Evolutionary conservation across 2,113 vertebrate species (phyloP).

Genomic region (Eptatretus burgeri): DNA sequence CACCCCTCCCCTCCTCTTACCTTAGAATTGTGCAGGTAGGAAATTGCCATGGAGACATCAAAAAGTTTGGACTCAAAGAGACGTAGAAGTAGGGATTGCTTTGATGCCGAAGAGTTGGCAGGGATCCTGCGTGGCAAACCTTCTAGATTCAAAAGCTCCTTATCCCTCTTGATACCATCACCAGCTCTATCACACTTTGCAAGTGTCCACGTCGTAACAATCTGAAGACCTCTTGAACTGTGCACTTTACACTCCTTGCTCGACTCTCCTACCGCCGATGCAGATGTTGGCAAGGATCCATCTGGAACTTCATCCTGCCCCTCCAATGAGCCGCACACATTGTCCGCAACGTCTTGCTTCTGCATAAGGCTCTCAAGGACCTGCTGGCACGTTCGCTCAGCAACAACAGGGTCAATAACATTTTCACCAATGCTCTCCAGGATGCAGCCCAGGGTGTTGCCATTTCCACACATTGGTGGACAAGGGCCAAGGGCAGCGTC

Average conservation of each 20-base stretch:
- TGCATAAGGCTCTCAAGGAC: conserved; percentile 56
- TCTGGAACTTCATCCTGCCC: no score
- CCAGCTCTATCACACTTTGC: no score
- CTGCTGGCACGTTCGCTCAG: conserved; percentile 44
- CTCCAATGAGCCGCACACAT: background rate
- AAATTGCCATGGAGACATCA: conserved; percentile 89
- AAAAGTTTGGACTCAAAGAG: conserved; percentile 86
- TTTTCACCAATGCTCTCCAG: conserved; percentile 37
- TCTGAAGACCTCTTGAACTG: no score
- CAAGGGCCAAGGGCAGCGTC: background rate
- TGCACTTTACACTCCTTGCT: no score
- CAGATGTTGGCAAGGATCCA: no score
- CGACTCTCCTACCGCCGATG: no score
- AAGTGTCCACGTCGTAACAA: no score
- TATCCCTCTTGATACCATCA: no score
- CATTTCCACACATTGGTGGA: conserved; percentile 15
- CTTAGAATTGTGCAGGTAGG: conserved; percentile 77
- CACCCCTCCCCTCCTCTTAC: background rate
- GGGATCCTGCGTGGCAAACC: conserved; percentile 20
- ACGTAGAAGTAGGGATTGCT: conserved; percentile 69
- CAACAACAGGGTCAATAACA: conserved; percentile 55
- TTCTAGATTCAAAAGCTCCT: no score
- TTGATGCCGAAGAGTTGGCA: conserved; percentile 42
- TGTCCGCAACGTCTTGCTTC: conserved; percentile 13
- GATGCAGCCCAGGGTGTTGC: conserved; percentile 35